These are phyloP conservation scores for Isoperla grammatica DNA, from an alignment of 2,888 invertebrate genomes.

Conservation along the genomic window DNA sequence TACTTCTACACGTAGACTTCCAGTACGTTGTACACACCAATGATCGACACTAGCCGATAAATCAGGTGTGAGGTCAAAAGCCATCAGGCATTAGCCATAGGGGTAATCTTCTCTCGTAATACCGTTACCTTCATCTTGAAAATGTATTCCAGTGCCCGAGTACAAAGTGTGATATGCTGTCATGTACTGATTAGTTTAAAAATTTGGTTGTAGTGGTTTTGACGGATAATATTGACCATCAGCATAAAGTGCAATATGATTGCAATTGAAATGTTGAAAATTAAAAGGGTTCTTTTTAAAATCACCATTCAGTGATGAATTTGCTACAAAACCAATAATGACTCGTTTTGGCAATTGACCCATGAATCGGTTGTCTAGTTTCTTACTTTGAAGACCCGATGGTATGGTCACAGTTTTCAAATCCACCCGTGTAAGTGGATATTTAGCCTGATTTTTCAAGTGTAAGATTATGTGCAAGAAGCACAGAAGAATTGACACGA, in stretches of 20 bases:
- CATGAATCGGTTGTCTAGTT: slow-evolving; percentile 33
- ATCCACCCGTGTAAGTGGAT: slow-evolving; percentile 29
- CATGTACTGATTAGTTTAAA: slow-evolving; percentile 10
- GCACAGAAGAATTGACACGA: slow-evolving; percentile 28
- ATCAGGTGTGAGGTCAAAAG: slow-evolving; percentile 4
- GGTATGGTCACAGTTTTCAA: slow-evolving; percentile 32
- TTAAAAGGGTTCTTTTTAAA: slow-evolving; percentile 32
- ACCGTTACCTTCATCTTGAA: not conserved
- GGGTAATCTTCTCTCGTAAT: not conserved
- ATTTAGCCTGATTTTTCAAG: slow-evolving; percentile 30
- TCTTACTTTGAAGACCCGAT: slow-evolving; percentile 26
- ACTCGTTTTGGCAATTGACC: slow-evolving; percentile 32
- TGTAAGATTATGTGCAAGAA: slow-evolving; percentile 31
- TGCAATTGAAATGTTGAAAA: slow-evolving; percentile 32
- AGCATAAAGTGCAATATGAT: slow-evolving; percentile 27
- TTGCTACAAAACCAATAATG: slow-evolving; percentile 27
- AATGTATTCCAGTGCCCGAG: not conserved
- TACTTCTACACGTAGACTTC: not conserved
- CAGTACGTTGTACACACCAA: not conserved
- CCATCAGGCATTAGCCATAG: not conserved
- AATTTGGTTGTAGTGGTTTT: slow-evolving; percentile 27
- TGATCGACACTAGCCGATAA: slow-evolving; percentile 1
- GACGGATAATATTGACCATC: slow-evolving; percentile 33
- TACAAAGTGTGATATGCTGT: not conserved
- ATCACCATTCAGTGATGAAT: slow-evolving; percentile 28